Conservation (phyloP, 2,888 invertebrate genomes). For the Cerastoderma edule region DNA sequence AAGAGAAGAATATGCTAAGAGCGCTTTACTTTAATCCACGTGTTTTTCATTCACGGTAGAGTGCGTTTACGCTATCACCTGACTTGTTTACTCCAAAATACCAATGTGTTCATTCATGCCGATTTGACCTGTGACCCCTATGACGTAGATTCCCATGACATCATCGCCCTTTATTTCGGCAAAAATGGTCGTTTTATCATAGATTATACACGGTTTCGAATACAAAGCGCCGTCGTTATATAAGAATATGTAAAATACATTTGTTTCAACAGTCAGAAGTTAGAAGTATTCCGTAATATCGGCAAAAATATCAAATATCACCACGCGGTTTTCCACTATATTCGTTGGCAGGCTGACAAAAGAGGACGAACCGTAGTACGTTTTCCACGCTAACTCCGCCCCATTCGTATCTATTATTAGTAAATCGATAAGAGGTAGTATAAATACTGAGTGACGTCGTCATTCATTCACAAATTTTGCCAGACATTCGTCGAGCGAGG, state of each 20-base stretch:
- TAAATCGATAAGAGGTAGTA: slow-evolving; percentile 21
- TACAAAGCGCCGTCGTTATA: background rate
- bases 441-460: slow-evolving; percentile 32
- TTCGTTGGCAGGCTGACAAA: slow-evolving; percentile 27
- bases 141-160: slow-evolving; percentile 57
- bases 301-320: background rate
- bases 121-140: slow-evolving; percentile 38
- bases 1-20: too few relatives aligned
- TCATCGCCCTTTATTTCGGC: slow-evolving; percentile 27
- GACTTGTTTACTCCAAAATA: slow-evolving; percentile 58
- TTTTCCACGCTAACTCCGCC: slow-evolving; percentile 26
- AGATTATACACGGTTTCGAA: too few relatives aligned
- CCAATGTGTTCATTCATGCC: slow-evolving; percentile 49
- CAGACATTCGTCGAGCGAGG: slow-evolving; percentile 34
- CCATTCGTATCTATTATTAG: slow-evolving; percentile 54
- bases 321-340: slow-evolving; percentile 1
- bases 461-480: slow-evolving; percentile 57
- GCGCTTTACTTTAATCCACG: too few relatives aligned
- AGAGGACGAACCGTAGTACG: slow-evolving; percentile 22
- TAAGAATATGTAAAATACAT: background rate
- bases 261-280: too few relatives aligned
- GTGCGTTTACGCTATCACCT: slow-evolving; percentile 28
- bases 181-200: too few relatives aligned
- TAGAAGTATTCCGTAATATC: background rate
- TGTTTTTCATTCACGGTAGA: slow-evolving; percentile 34